Evolutionary conservation across 1,140 invertebrate species (phyloP).

Genomic region (Radopholus similis): DNA sequence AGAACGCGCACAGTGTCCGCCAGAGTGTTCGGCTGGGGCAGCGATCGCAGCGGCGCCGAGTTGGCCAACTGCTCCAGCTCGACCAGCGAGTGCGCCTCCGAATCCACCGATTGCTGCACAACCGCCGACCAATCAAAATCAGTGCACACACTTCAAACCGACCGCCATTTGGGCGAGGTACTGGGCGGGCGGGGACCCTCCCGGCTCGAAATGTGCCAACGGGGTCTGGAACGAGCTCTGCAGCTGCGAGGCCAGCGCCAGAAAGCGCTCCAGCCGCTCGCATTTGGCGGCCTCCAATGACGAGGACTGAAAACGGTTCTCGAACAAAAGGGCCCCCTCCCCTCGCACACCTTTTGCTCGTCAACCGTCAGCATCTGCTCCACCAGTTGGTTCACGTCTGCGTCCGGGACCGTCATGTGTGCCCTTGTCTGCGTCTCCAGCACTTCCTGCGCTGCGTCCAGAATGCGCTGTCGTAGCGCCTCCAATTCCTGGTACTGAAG

Average conservation of each 20-base stretch:
- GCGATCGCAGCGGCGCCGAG: neutral
- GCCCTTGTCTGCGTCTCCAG: conserved; percentile 16
- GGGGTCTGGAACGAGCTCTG: neutral
- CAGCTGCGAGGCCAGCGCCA: neutral
- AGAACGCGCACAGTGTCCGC: neutral
- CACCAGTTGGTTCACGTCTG: neutral
- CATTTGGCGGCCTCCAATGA: neutral
- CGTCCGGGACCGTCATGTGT: conserved; percentile 17
- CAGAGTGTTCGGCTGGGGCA: neutral
- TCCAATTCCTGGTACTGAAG: conserved; percentile 17
- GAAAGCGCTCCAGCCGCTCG: neutral
- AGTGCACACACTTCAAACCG: neutral
- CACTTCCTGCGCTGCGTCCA: neutral
- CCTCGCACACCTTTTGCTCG: no score
- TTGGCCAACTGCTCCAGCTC: neutral
- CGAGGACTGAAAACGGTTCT: neutral
- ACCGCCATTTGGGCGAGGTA: conserved; percentile 20
- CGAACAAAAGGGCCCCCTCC: neutral
- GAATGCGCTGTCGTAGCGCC: conserved; percentile 4
- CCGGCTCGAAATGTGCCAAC: neutral
- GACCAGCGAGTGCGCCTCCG: neutral
- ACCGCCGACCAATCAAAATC: neutral
- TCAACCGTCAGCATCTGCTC: neutral
- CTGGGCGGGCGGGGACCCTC: neutral
- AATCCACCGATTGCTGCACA: neutral